A percentile compares a stretch with the other conserved stretches of the same genome.
Conservation (phyloP, 2,113 vertebrate species). For the Triplophysa dalaica region DNA sequence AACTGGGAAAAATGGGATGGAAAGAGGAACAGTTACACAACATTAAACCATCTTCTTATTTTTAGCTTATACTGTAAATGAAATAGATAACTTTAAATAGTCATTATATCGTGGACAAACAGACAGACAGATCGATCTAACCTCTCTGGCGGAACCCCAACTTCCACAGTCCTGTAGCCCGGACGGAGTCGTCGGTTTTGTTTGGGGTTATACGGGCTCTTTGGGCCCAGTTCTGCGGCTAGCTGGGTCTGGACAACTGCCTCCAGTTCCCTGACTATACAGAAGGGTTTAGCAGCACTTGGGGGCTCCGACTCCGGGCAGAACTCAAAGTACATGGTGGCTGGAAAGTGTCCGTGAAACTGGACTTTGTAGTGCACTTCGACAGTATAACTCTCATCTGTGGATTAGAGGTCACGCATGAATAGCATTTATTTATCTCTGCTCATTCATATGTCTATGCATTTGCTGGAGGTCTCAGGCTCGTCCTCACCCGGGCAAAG, state of each 20-base stretch:
- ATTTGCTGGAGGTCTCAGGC: background rate
- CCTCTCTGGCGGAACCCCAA: slow-evolving; percentile 77
- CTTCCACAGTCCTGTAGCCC: slow-evolving; percentile 65
- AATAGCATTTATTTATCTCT: too few species aligned
- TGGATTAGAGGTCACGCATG: background rate
- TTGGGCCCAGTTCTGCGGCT: slow-evolving; percentile 77
- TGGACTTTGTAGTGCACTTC: slow-evolving; percentile 67
- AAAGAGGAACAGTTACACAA: slow-evolving; percentile 12
- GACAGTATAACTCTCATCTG: slow-evolving; percentile 76
- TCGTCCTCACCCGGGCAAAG: slow-evolving; percentile 77
- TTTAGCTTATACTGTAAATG: too few species aligned
- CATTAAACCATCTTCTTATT: background rate
- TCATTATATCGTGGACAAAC: too few species aligned
- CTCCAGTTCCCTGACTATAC: slow-evolving; percentile 78
- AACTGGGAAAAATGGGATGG: slow-evolving; percentile 46
- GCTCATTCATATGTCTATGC: background rate
- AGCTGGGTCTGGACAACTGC: slow-evolving; percentile 69
- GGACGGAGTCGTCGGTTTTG: slow-evolving; percentile 57
- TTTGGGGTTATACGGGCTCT: slow-evolving; percentile 72
- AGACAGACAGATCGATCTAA: slow-evolving; percentile 51
- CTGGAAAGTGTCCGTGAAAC: slow-evolving; percentile 77
- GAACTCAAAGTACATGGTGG: slow-evolving; percentile 79
- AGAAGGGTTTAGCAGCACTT: slow-evolving; percentile 66
- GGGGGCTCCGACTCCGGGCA: slow-evolving; percentile 66
- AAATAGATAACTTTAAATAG: too few species aligned